A percentile compares a stretch with the other conserved stretches of the same genome.
These are phyloP conservation scores for Drosophila trapezifrons DNA, from an alignment of 1,140 invertebrate genomes.

Conservation along the genomic window DNA sequence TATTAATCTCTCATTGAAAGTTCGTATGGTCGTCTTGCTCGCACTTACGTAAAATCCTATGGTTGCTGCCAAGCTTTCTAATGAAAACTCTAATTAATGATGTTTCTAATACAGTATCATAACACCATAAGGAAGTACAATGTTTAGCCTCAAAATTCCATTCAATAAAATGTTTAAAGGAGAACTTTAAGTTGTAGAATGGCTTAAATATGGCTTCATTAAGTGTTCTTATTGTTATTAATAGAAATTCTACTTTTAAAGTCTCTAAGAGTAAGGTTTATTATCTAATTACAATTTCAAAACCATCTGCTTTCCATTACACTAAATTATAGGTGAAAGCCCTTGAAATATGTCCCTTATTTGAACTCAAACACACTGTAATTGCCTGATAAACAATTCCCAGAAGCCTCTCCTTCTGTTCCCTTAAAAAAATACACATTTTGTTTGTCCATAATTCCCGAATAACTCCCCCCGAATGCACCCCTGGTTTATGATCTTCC, in stretches of 20 bases:
- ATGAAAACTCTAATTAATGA: too few relatives aligned
- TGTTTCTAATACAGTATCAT: too few relatives aligned
- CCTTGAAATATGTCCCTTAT: constrained; percentile 6
- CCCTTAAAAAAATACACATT: neutral
- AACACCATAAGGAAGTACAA: too few relatives aligned
- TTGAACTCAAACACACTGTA: neutral
- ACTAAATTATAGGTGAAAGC: neutral
- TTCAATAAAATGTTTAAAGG: too few relatives aligned
- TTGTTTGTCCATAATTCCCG: neutral
- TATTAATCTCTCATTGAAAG: too few relatives aligned
- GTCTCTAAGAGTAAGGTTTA: neutral
- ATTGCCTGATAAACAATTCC: constrained; percentile 14
- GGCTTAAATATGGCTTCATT: too few relatives aligned
- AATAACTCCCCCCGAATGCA: neutral
- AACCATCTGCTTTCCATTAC: constrained; percentile 23
- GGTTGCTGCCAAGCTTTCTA: too few relatives aligned
- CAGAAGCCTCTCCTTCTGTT: neutral
- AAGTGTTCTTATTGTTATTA: too few relatives aligned
- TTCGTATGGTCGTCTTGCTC: too few relatives aligned
- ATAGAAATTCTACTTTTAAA: neutral
- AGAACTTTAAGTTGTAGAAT: neutral
- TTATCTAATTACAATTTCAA: neutral
- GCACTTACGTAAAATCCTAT: too few relatives aligned
- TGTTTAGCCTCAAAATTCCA: too few relatives aligned
- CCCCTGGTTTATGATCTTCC: neutral